Conservation (phyloP, 2,113 vertebrate genomes). For the Percina caprodes region DNA sequence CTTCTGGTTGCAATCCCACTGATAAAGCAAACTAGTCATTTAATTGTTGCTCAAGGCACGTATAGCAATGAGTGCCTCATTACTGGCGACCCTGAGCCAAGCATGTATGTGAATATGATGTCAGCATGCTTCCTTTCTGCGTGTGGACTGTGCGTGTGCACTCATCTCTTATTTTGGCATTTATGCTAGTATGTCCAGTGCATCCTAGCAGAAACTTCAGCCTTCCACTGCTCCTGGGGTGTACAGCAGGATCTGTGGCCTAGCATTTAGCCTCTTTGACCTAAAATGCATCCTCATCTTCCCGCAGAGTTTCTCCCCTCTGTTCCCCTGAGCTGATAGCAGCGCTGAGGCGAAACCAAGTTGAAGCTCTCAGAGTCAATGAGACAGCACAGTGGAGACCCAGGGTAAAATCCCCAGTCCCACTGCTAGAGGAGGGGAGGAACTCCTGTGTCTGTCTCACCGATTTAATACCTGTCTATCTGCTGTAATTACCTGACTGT, state of each 20-base stretch:
- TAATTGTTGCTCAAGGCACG: slow-evolving; percentile 42
- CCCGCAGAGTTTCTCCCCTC: slow-evolving; percentile 45
- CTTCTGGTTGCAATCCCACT: slow-evolving; percentile 30
- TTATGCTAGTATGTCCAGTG: slow-evolving; percentile 12
- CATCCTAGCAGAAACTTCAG: slow-evolving; percentile 33
- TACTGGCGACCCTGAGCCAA: slow-evolving; percentile 35
- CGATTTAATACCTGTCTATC: slow-evolving; percentile 51
- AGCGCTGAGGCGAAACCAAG: slow-evolving; percentile 47
- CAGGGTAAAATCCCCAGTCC: slow-evolving; percentile 32
- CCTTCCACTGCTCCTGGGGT: slow-evolving; percentile 8
- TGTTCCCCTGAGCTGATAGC: slow-evolving; percentile 43
- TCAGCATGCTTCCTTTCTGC: slow-evolving; percentile 4
- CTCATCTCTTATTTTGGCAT: slow-evolving; percentile 24
- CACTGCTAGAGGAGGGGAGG: slow-evolving; percentile 6
- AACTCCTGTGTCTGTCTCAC: slow-evolving; percentile 28
- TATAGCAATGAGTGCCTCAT: slow-evolving; percentile 44
- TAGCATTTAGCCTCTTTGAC: slow-evolving; percentile 66
- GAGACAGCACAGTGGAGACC: slow-evolving; percentile 37
- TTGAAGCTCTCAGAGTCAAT: slow-evolving; percentile 57
- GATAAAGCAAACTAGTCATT: slow-evolving; percentile 57
- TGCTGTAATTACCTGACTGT: slow-evolving; percentile 38
- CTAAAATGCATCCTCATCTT: slow-evolving; percentile 54
- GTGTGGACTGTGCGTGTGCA: not conserved
- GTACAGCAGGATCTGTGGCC: slow-evolving; percentile 36
- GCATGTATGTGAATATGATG: slow-evolving; percentile 2